Conservation (phyloP, 2,888 invertebrate genomes). For the Amaurobius ferox region DNA sequence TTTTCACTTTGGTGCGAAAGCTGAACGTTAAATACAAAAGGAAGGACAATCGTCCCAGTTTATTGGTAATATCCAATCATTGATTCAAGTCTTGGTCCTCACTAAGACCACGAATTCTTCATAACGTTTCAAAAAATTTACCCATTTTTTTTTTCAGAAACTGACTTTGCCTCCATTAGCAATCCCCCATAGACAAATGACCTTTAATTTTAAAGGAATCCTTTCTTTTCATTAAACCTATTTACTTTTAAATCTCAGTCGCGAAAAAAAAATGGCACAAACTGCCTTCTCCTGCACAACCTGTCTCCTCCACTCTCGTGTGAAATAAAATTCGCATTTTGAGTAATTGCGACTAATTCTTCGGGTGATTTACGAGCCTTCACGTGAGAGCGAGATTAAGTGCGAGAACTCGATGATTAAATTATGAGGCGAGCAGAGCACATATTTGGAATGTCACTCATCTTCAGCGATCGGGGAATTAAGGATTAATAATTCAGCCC, state of each 20-base stretch:
- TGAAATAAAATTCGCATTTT: slow-evolving; percentile 39
- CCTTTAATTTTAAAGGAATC: background rate
- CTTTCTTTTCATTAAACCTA: background rate
- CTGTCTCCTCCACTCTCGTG: background rate
- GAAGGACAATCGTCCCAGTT: too few relatives aligned
- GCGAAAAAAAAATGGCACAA: background rate
- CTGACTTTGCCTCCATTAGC: too few relatives aligned
- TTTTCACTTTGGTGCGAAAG: too few relatives aligned
- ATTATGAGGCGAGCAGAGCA: slow-evolving; percentile 60
- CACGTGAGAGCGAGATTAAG: slow-evolving; percentile 40
- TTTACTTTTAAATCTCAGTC: background rate
- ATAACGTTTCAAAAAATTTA: too few relatives aligned
- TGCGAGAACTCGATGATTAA: slow-evolving; percentile 60
- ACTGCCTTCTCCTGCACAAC: background rate
- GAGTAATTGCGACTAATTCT: slow-evolving; percentile 70
- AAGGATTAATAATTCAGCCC: slow-evolving; percentile 66
- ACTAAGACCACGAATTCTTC: too few relatives aligned
- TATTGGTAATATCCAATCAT: too few relatives aligned
- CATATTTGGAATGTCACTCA: slow-evolving; percentile 62
- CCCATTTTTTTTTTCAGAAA: too few relatives aligned
- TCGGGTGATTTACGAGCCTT: slow-evolving; percentile 66
- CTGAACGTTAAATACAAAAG: too few relatives aligned
- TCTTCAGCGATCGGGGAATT: slow-evolving; percentile 53
- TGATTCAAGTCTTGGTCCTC: too few relatives aligned
- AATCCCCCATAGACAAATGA: too few relatives aligned